These are phyloP conservation scores for Lasaia peninsularis DNA, from an alignment of 1,140 invertebrate genomes.

Conservation along the genomic window DNA sequence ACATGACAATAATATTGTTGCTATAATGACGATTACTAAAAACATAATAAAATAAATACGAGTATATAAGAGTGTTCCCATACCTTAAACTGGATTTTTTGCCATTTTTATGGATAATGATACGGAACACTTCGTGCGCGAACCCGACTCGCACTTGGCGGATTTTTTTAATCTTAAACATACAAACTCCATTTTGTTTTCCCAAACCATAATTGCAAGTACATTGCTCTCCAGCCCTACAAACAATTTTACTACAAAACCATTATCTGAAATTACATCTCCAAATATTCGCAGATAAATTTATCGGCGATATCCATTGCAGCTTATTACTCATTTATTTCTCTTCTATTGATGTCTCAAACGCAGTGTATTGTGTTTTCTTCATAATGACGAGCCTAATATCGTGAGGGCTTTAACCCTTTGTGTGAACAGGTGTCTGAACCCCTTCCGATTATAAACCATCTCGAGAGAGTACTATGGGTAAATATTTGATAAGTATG, in stretches of 20 bases:
- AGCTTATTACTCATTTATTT: neutral
- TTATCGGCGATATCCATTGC: constrained; percentile 11
- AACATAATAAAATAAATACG: no score
- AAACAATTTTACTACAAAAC: constrained; percentile 18
- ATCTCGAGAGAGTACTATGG: constrained; percentile 30
- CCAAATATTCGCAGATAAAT: neutral
- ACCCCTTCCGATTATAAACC: constrained; percentile 29
- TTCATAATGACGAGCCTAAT: neutral
- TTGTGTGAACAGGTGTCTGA: constrained; percentile 33
- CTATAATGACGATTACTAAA: no score
- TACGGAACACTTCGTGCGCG: no score
- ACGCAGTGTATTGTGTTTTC: neutral
- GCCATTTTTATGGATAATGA: no score
- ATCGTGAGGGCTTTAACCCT: constrained; percentile 28
- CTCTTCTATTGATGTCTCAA: neutral
- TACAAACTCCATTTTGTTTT: neutral
- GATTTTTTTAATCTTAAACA: no score
- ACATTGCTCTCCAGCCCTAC: constrained; percentile 11
- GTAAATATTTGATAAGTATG: constrained; percentile 32
- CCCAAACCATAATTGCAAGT: constrained; percentile 11
- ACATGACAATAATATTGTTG: no score
- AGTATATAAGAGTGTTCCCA: no score
- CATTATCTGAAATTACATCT: constrained; percentile 21
- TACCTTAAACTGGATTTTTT: no score
- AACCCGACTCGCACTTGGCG: no score